Conservation (phyloP, 2,888 invertebrate species). For the Aspidiotus destructor region DNA sequence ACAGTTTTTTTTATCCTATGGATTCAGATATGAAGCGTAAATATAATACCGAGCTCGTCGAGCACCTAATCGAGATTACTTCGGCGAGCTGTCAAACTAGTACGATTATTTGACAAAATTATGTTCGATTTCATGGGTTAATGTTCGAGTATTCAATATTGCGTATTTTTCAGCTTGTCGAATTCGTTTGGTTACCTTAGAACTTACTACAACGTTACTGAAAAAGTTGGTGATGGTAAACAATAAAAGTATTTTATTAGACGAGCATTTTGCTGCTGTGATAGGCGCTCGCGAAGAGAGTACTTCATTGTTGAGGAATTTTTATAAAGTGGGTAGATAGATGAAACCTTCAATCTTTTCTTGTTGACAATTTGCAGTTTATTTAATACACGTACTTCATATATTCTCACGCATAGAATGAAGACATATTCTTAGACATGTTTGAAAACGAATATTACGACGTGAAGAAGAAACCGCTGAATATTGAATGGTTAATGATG, state of each 20-base stretch:
- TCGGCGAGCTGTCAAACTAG: constrained; percentile 76
- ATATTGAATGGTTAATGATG: constrained; percentile 93
- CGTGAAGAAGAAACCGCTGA: constrained; percentile 73
- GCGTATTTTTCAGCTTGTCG: constrained; percentile 54
- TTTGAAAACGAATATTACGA: constrained; percentile 91
- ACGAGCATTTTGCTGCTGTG: constrained; percentile 51
- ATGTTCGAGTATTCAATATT: constrained; percentile 30
- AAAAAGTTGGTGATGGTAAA: constrained; percentile 54
- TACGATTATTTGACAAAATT: constrained; percentile 43
- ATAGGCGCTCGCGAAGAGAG: constrained; percentile 60
- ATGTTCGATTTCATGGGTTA: constrained; percentile 14
- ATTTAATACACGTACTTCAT: neutral
- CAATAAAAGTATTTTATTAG: constrained; percentile 53
- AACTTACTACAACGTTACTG: constrained; percentile 73
- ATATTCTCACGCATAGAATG: constrained; percentile 50
- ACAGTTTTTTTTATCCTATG: constrained; percentile 61
- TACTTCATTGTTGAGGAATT: constrained; percentile 74
- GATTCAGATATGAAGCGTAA: constrained; percentile 44
- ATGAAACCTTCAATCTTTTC: neutral
- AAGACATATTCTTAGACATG: constrained; percentile 96
- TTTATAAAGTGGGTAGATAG: constrained; percentile 61
- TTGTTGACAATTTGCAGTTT: no score
- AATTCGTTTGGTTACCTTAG: constrained; percentile 84
- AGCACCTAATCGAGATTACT: constrained; percentile 72
- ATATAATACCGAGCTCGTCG: constrained; percentile 73